phyloP scores from a whole-genome alignment of 2,888 invertebrate species.

The Monopis laevigella region DNA sequence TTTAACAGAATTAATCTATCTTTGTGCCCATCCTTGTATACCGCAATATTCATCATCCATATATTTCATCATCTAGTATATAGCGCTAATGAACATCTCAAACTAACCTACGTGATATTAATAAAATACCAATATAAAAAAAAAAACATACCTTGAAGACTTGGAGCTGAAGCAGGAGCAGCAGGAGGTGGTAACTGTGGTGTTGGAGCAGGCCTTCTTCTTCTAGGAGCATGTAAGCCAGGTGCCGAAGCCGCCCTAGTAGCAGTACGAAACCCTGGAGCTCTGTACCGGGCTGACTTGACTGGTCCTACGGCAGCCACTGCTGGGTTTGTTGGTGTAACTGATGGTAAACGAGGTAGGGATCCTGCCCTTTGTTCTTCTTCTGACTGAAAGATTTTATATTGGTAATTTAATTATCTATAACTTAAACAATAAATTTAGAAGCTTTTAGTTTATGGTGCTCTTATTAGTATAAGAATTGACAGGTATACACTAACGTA shows the following conservation, averaged over 20 bases:
- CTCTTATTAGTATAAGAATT: too few relatives aligned
- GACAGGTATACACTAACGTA: too few relatives aligned
- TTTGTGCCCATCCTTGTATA: too few relatives aligned
- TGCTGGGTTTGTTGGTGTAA: constrained; percentile 37
- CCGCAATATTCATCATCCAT: too few relatives aligned
- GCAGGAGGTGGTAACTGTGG: constrained; percentile 48
- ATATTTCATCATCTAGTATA: too few relatives aligned
- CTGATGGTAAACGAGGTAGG: constrained; percentile 75
- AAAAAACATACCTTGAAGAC: constrained; percentile 66
- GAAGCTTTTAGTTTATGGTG: too few relatives aligned
- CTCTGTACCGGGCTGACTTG: constrained; percentile 87
- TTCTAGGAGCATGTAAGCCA: constrained; percentile 75
- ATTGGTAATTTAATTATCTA: too few relatives aligned
- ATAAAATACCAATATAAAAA: too few relatives aligned
- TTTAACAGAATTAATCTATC: too few relatives aligned
- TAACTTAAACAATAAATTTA: too few relatives aligned
- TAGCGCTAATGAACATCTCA: too few relatives aligned
- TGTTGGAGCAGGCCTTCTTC: constrained; percentile 50
- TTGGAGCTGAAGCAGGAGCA: constrained; percentile 53
- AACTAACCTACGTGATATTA: too few relatives aligned
- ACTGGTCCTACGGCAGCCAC: constrained; percentile 71
- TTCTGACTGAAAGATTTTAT: constrained; percentile 52
- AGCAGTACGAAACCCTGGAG: constrained; percentile 81
- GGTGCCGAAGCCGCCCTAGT: constrained; percentile 81
- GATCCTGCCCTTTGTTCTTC: constrained; percentile 76